Percentiles rank a stretch among this genome's conserved stretches.
Conservation (phyloP, 1,140 invertebrate genomes). For the Harpegnathos saltator region DNA sequence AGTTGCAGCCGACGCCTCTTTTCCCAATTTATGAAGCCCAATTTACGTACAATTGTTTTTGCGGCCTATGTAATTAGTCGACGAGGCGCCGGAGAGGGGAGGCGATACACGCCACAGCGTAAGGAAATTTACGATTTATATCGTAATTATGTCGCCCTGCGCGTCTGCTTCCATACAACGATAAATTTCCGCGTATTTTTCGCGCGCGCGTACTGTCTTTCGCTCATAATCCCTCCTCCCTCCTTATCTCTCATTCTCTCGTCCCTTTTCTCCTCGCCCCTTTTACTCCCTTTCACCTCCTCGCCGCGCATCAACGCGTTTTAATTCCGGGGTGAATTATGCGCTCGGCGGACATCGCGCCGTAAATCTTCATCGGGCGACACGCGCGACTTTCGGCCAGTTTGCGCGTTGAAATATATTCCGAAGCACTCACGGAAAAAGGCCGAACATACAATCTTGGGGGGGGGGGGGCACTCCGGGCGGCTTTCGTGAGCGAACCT, state of each 20-base stretch:
- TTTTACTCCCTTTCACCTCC: background rate
- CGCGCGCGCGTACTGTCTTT: too few species aligned
- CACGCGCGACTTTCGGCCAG: background rate
- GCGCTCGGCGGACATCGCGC: background rate
- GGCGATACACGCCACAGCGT: too few species aligned
- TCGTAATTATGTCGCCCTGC: constrained; percentile 5
- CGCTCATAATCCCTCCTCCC: background rate
- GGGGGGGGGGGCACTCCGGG: background rate
- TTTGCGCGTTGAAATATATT: constrained; percentile 7
- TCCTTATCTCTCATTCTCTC: background rate
- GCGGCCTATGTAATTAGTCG: background rate
- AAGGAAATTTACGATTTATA: background rate
- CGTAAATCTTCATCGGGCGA: background rate
- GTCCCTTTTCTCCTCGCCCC: background rate
- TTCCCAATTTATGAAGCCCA: constrained; percentile 23
- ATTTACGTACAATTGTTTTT: constrained; percentile 14
- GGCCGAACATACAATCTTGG: constrained; percentile 3
- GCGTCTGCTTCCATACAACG: background rate
- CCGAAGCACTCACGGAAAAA: constrained; percentile 17
- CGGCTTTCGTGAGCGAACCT: constrained; percentile 51
- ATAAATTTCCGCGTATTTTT: too few species aligned
- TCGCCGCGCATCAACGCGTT: background rate
- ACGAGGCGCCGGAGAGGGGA: background rate
- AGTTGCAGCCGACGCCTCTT: background rate
- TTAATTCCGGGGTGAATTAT: background rate